Evolutionary conservation across 2,888 invertebrate genomes (phyloP), one percentile per base, ranked within the genome.

Genomic region (Malacosoma neustria): DNA sequence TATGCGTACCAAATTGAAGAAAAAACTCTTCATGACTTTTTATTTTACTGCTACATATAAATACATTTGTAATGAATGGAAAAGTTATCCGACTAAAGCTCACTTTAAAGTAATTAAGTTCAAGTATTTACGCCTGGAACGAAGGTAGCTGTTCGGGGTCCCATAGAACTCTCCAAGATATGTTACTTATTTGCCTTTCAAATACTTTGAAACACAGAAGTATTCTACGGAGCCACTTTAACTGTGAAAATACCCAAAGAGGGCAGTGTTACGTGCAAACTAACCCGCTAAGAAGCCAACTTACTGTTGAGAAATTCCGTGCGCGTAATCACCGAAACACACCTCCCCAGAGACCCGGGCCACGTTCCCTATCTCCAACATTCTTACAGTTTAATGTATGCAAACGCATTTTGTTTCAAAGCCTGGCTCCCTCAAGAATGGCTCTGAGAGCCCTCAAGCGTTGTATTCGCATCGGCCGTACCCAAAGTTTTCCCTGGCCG

Each of bases 381-480:
- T 84, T 84, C 85, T 82, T 81, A 81, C 70, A 80, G 73, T 84
- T 85, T 84, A 84, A 85, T 84, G 76, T 85, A 85, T 85, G 85
- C 84, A 85, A 85, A 85, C 84, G 84, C 84, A 85, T 84, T 85
- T 85, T 85, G 84, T 85, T 84, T 81, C 84, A 81, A 84, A 85
- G 82, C 77, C 72, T 73, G 60, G 72, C 71, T 75, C 84, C 80
- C 82, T 73, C 67, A 71, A 72, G 75, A 59, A 74, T 66, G 75
- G 74, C 71, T 74, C 71, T 48, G 60, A 72, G 70, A 64, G 64
- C 81, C 84, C 80, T 74, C 71, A 37, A 66, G 81, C 76, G 53
- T 48, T 58, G 5, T 22, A 67, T 59, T 68, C 70, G 68, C 72
- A 67, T 75, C 57, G 54, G 61, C 49, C 50, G 51, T 64, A 50